Evolutionary conservation across 92 coral and sea anemone species (phyloP).

Genomic region (Palythoa heliodiscus): DNA sequence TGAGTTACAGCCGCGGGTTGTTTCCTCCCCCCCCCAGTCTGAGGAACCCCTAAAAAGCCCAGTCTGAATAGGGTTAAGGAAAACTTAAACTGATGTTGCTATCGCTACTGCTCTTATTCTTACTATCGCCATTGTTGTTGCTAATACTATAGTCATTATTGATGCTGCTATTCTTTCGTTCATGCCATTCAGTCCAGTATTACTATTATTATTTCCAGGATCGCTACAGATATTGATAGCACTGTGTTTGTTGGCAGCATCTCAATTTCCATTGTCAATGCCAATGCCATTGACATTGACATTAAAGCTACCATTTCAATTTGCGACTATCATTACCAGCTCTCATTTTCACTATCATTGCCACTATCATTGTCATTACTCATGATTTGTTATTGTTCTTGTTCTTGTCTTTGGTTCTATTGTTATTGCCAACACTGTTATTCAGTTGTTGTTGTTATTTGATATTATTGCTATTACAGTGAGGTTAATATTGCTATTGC

Average conservation of each 20-base stretch:
- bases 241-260: too few species aligned
- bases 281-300: neutral
- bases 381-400: neutral
- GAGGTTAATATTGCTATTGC: neutral
- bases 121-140: too few species aligned
- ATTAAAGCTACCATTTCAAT: neutral
- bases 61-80: too few species aligned
- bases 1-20: too few species aligned
- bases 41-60: too few species aligned
- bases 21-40: too few species aligned
- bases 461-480: neutral
- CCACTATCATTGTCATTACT: neutral
- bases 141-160: too few species aligned
- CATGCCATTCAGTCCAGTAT: neutral
- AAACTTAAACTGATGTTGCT: too few species aligned
- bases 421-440: neutral
- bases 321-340: too few species aligned
- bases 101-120: too few species aligned
- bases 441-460: too few species aligned
- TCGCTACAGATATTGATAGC: neutral
- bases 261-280: neutral
- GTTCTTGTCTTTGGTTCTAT: neutral
- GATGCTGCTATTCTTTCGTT: too few species aligned
- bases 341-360: neutral
- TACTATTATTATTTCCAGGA: neutral